A percentile compares a stretch with the other conserved stretches of the same genome.
Conservation (phyloP, 2,797 vertebrate genomes). For the Anas bernieri region DNA sequence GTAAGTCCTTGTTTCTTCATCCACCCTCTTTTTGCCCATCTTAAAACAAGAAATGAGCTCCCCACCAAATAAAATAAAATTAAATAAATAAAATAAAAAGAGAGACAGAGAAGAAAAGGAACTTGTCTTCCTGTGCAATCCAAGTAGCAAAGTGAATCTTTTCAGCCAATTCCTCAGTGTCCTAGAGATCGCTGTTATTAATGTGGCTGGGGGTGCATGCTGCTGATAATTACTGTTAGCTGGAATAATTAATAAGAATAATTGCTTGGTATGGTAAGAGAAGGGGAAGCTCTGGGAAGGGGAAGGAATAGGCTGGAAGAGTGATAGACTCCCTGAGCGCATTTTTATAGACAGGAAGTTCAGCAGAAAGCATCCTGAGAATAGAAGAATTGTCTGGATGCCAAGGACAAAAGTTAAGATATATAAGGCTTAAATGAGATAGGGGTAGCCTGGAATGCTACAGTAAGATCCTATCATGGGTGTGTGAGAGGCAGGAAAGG, state of each 20-base stretch:
- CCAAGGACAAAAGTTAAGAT: constrained; percentile 80
- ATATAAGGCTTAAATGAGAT: constrained; percentile 56
- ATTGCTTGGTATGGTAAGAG: constrained; percentile 81
- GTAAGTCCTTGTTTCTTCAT: neutral
- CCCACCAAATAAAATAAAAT: neutral
- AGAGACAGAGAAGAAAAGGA: constrained; percentile 21
- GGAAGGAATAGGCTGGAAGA: constrained; percentile 77
- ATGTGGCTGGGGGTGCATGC: constrained; percentile 81
- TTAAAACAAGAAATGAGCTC: neutral
- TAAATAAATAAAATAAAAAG: neutral
- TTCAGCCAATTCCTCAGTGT: constrained; percentile 79
- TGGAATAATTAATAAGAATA: constrained; percentile 87
- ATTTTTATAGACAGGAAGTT: constrained; percentile 81
- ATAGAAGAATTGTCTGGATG: constrained; percentile 75
- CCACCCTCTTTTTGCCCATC: neutral
- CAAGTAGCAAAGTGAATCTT: constrained; percentile 71
- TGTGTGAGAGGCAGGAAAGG: neutral
- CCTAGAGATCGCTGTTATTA: constrained; percentile 82
- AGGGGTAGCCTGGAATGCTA: constrained; percentile 55
- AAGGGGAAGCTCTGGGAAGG: constrained; percentile 80
- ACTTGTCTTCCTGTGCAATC: constrained; percentile 67
- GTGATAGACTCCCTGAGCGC: constrained; percentile 76
- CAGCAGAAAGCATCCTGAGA: constrained; percentile 77
- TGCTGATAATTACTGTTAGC: constrained; percentile 86
- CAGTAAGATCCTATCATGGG: neutral